Evolutionary conservation across 2,888 invertebrate species (phyloP), one percentile per base, ranked within the genome.

Genomic region (Steromphala cineraria): DNA sequence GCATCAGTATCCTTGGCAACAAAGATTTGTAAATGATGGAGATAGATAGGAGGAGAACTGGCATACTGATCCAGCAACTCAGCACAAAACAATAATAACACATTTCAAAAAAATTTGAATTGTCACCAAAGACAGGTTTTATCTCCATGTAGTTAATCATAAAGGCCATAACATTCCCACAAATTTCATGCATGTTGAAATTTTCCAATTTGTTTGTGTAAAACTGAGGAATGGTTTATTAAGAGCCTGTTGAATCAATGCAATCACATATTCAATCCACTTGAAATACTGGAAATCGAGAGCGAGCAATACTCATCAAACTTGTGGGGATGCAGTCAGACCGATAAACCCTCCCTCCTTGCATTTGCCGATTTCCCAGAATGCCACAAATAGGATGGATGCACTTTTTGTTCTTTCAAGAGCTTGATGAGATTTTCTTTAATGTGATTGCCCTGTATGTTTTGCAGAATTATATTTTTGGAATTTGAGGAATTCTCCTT

Each of bases 221-320:
- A 62, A 24, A 62, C 28, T 62, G 62, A 62, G n/a, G 62, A 62
- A 62, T 62, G 62, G 62, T 62, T 19, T 62, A 62, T 62, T 62
- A 31, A 62, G 62, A 28, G 28, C 62, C 4, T 15, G 21, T 5
- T 62, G 62, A 62, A 62, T 62, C 62, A 62, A 62, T 62, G 28
- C 62, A 31, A 62, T 24, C 62, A 62, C 62, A 62, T 62, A 31
- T 17, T 28, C 62, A 62, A 24, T 28, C 62, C 62, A 21, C 62
- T 28, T 24, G 24, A 62, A 62, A 62, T 62, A 31, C 28, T 24
- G 8, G 24, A 62, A 28, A 28, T 62, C 62, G 28, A 21, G 15
- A 31, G 28, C 62, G 28, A 10, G 62, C 62, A 31, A 24, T 62
- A 62, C 28, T 24, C 62, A 62, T 62, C 62, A 62, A 62, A 62